A percentile compares a stretch with the other conserved stretches of the same genome.
phyloP scores from a whole-genome alignment of 2,113 vertebrate genomes.

The Colius striatus region DNA sequence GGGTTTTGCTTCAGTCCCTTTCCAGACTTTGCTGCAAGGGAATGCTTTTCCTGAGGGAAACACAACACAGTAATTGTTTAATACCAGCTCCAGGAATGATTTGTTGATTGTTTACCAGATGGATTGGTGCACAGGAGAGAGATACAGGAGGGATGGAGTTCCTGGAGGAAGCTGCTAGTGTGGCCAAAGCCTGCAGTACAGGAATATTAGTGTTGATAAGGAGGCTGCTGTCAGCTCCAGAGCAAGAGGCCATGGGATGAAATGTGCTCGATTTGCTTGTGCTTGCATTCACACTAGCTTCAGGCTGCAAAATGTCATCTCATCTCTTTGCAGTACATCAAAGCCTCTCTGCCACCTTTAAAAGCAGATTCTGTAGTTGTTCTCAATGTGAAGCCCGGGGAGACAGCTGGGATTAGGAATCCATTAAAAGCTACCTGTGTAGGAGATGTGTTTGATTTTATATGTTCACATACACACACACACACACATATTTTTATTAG shows the following conservation, averaged over 20 bases:
- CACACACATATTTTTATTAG: neutral
- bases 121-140: neutral
- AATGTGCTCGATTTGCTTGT: neutral
- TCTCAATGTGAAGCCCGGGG: neutral
- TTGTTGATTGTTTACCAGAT: neutral
- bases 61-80: neutral
- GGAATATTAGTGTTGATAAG: neutral
- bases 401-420: neutral
- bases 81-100: neutral
- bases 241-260: neutral
- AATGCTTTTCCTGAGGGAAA: neutral
- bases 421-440: neutral
- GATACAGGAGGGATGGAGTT: neutral
- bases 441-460: neutral
- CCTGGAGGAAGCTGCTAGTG: neutral
- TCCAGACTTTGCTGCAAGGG: neutral
- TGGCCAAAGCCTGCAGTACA: neutral
- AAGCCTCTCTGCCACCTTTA: accelerated
- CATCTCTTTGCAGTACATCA: neutral
- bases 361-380: neutral
- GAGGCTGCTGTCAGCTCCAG: neutral
- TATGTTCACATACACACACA: accelerated
- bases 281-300: neutral
- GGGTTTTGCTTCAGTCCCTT: neutral
- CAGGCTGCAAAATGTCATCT: neutral